Base-by-base conservation (phyloP, 2,113 vertebrate genomes). In the Psammodynastes pulverulentus region DNA sequence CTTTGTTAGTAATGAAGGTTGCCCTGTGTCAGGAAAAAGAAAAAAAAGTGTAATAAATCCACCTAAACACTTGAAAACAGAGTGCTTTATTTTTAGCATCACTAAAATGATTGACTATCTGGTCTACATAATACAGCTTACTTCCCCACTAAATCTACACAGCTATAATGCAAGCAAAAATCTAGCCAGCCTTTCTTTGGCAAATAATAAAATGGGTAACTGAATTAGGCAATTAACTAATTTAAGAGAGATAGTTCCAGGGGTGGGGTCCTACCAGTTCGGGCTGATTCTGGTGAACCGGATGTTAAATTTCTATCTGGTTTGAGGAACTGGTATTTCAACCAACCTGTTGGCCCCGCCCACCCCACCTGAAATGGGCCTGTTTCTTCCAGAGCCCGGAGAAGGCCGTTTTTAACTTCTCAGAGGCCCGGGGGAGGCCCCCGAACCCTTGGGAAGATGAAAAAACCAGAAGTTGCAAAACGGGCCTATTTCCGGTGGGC, bases 1-100 rank as follows among this genome's bases (percentile, higher is more conserved):
- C 0, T 51, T 0, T 3, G 91, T 96, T 0, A 1, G 48, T 89
- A 98, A 96, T 0, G 5, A 45, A 0, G 95, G 96, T 1, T 96
- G 6, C 92, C 95, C 97, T 98, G 95, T 0, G 24, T 54, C 46
- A 86, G 53, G 13, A 86, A 49, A 92, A 43, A 91, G 0, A 9
- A 54, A 94, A 17, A 72, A 79, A 1, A 58, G 54, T 52, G 21
- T 91, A 10, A 92, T 90, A 9, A 29, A 43, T 15, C 58, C 4
- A 7, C 9, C 10, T 10, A 26, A n/a, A 67, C 13, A 67, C n/a
- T 45, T 87, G 34, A 91, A 91, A 88, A 45, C 23, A 79, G 48
- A 86, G 13, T 19, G 49, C 43, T 84, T 49, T 21, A 48, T 86
- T 39, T 51, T 67, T 58, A 91, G 6, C 45, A 39, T 51, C 43